Evolutionary conservation across 2,888 invertebrate genomes (phyloP).

Genomic region (Caenorhabditis parvicauda): DNA sequence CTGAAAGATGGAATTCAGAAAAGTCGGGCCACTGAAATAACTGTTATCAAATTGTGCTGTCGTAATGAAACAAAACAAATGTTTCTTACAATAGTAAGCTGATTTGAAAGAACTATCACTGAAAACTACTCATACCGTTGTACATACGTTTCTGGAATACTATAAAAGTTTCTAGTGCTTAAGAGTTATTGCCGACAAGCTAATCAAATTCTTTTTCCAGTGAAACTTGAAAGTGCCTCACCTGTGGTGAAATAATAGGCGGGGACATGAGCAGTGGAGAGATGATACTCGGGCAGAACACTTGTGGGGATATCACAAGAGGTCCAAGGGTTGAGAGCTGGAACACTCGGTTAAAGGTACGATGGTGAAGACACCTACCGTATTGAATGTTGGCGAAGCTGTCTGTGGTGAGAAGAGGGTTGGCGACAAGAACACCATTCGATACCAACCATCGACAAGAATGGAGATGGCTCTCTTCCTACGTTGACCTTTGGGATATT

Average conservation of each 20-base stretch:
- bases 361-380: conserved; percentile 3
- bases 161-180: no score
- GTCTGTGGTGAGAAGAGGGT: conserved; percentile 31
- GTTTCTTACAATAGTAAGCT: no score
- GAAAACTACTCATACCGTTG: no score
- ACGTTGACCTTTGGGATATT: no score
- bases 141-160: no score
- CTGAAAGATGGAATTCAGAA: neutral
- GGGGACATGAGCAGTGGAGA: conserved; percentile 41
- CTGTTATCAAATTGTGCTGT: neutral
- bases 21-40: neutral
- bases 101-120: no score
- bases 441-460: conserved; percentile 12
- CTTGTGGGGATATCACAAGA: conserved; percentile 40
- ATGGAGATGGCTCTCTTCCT: conserved; percentile 13
- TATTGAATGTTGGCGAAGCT: conserved; percentile 26
- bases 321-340: conserved; percentile 43
- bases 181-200: no score
- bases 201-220: no score
- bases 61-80: no score
- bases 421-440: conserved; percentile 22
- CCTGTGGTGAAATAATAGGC: conserved; percentile 47
- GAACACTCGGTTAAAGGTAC: no score
- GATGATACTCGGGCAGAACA: conserved; percentile 45
- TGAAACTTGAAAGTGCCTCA: no score